Percentiles rank a stretch among this genome's conserved stretches.
These are phyloP conservation scores for Lota lota DNA, from an alignment of 2,113 vertebrate species.

Conservation along the genomic window DNA sequence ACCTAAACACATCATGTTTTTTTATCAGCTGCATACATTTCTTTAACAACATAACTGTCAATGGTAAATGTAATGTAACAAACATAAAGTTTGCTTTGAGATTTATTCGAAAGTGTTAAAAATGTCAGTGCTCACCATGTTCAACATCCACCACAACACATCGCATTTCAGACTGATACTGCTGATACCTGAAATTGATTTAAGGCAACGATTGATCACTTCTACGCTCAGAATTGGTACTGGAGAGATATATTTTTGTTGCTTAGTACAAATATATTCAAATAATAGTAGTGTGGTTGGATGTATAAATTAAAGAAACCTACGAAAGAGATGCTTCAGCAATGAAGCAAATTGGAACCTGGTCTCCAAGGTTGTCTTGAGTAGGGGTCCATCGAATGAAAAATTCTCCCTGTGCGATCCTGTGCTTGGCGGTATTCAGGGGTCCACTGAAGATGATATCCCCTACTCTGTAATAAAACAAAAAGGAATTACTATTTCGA, in stretches of 20 bases:
- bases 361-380: slow-evolving; percentile 36
- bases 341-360: slow-evolving; percentile 60
- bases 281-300: neutral
- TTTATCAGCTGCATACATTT: neutral
- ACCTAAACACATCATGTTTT: neutral
- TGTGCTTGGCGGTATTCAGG: slow-evolving; percentile 37
- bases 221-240: no score
- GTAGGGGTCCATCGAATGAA: slow-evolving; percentile 55
- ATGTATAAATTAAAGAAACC: neutral
- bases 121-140: slow-evolving; percentile 23
- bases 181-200: slow-evolving; percentile 25
- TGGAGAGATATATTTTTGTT: neutral
- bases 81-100: neutral
- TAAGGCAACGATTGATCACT: no score
- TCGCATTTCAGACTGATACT: slow-evolving; percentile 68
- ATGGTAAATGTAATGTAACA: neutral
- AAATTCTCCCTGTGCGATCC: slow-evolving; percentile 31
- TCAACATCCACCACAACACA: slow-evolving; percentile 52
- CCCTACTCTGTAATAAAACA: slow-evolving; percentile 37
- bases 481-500: neutral
- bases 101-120: no score
- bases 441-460: slow-evolving; percentile 58
- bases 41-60: neutral
- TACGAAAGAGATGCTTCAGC: slow-evolving; percentile 50
- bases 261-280: neutral